Evolutionary conservation across 2,888 invertebrate species (phyloP), one percentile per base, ranked within the genome.

Genomic region (Petrolisthes cinctipes): DNA sequence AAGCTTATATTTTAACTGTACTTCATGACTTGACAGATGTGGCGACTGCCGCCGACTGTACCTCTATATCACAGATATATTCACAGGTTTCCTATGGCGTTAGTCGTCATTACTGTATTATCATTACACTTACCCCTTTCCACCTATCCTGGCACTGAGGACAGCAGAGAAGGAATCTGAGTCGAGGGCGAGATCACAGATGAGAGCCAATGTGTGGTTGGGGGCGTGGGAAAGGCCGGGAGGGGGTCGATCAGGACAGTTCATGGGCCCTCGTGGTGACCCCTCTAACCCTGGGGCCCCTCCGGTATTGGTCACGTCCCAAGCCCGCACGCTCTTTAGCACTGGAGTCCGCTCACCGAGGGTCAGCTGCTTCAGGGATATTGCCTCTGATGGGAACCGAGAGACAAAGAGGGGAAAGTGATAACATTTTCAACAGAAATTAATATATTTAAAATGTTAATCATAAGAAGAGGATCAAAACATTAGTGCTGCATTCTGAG

Each of bases 81-180:
- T 37, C 78, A 9, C 54, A 23, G 17, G 5, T 17, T 17, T 37
- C 37, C 9, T 9, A 4, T 11, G 37, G 9, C 51, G 11, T 3
- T 37, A 73, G 7, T 23, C 73, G 37, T 76, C 1, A 61, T 9
- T 61, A 61, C 61, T 61, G 61, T 61, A 61, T 61, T 11, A 61
- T 61, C 17, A 61, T 61, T 11, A 61, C 3, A 88, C 92, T 91
- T 87, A 93, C 93, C 93, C 93, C 91, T 93, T 93, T 66, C 93
- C 93, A 86, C 91, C 91, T 1, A 93, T 91, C 89, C 93, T 92
- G 1, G 94, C 93, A 4, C 93, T 92, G 89, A 94, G 93, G 82
- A 94, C 93, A 93, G 94, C 94, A 79, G 93, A 92, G 91, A 94
- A 94, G 91, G 94, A 94, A 78, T 94, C 94, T 91, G 93, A 93